Percentiles rank a stretch among this genome's conserved stretches.
Conservation (phyloP, 2,888 invertebrate species). For the Noctua janthina region DNA sequence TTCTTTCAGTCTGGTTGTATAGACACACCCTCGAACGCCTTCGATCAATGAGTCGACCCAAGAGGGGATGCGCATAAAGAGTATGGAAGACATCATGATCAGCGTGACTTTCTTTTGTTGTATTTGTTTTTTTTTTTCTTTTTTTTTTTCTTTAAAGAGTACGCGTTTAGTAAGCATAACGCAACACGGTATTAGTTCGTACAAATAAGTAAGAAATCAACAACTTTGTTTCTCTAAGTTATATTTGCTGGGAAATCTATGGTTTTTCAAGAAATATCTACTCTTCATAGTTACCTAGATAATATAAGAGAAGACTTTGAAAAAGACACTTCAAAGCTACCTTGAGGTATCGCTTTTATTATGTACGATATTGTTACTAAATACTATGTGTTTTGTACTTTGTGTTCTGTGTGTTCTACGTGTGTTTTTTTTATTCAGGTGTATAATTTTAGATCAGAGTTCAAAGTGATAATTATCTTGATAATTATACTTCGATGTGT, state of each 20-base stretch:
- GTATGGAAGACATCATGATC: background rate
- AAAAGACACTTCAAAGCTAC: too few species aligned
- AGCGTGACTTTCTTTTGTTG: background rate
- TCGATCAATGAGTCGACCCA: background rate
- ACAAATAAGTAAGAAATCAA: too few species aligned
- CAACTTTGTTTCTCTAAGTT: background rate
- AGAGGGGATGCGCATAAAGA: background rate
- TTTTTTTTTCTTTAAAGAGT: background rate
- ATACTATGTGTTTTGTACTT: too few species aligned
- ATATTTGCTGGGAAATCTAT: background rate
- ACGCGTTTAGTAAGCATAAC: background rate
- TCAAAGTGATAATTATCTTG: too few species aligned
- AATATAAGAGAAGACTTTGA: background rate
- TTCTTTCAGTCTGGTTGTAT: background rate
- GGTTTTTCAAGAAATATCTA: background rate
- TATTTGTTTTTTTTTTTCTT: background rate
- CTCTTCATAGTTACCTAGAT: background rate
- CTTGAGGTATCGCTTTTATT: too few species aligned
- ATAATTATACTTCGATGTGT: too few species aligned
- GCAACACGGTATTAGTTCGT: background rate
- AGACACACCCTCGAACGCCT: background rate
- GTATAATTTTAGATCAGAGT: too few species aligned
- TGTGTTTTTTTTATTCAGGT: too few species aligned
- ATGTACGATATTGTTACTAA: too few species aligned
- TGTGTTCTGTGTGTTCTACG: too few species aligned